Conservation (phyloP, 1,140 invertebrate genomes). For the Drosophila ercepeae region DNA sequence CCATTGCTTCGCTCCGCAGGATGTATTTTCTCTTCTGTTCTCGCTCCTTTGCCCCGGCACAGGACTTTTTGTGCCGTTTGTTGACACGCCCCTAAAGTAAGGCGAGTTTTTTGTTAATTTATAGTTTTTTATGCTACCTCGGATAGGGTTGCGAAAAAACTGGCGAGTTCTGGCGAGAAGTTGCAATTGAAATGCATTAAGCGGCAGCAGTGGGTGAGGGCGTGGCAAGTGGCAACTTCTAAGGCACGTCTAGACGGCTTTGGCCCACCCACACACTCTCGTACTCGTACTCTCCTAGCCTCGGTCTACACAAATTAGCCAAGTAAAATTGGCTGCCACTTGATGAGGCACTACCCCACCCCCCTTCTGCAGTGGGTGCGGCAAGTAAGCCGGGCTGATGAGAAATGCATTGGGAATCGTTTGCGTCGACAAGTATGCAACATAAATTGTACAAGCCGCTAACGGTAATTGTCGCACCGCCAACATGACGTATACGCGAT, state of each 20-base stretch:
- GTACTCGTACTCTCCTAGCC: neutral
- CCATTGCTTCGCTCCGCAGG: neutral
- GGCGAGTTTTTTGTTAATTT: constrained; percentile 41
- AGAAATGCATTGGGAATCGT: constrained; percentile 39
- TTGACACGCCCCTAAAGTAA: constrained; percentile 11
- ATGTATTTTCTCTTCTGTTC: constrained; percentile 2
- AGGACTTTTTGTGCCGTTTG: neutral
- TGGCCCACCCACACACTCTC: neutral
- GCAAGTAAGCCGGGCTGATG: neutral
- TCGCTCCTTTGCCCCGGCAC: neutral
- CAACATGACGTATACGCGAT: constrained; percentile 75
- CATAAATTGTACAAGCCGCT: constrained; percentile 74
- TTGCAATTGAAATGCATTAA: constrained; percentile 70
- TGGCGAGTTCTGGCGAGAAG: constrained; percentile 1
- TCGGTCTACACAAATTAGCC: constrained; percentile 42
- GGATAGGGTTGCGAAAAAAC: neutral
- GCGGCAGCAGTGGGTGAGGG: neutral
- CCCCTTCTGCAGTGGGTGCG: neutral
- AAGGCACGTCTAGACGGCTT: constrained; percentile 33
- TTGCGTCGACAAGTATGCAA: constrained; percentile 39
- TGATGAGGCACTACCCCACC: neutral
- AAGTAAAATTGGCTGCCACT: constrained; percentile 48
- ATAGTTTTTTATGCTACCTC: constrained; percentile 46
- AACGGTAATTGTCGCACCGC: constrained; percentile 72
- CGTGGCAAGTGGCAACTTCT: neutral